phyloP scores from a whole-genome alignment of 2,113 vertebrate species.

The Phylloscopus trochilus region DNA sequence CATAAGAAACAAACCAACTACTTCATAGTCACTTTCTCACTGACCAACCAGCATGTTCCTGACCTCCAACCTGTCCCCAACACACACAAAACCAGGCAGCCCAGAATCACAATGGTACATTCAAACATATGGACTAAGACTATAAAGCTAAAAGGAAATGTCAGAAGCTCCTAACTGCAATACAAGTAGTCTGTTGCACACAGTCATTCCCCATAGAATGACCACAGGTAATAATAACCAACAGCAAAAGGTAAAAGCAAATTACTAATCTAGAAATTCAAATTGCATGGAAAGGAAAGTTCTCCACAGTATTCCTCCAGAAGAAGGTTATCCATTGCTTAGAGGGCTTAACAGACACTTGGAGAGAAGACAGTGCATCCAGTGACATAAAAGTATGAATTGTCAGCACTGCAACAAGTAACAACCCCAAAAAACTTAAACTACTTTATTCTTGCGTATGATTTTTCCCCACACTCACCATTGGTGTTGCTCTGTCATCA shows the following conservation, averaged over 20 bases:
- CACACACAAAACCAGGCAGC: neutral
- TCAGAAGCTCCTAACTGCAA: neutral
- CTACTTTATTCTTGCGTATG: neutral
- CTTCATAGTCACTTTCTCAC: neutral
- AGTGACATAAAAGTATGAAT: neutral
- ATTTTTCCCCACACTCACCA: neutral
- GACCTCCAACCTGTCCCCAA: neutral
- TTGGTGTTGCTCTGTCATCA: neutral
- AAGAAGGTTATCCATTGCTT: neutral
- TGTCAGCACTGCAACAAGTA: neutral
- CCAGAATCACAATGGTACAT: neutral
- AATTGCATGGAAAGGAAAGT: neutral
- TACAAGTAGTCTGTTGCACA: neutral
- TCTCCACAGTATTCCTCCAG: neutral
- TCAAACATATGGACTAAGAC: neutral
- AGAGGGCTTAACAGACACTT: neutral
- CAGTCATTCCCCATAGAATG: neutral
- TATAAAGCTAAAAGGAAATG: neutral
- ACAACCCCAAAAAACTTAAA: neutral
- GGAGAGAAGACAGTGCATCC: neutral
- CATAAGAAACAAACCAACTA: neutral
- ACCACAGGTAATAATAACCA: neutral
- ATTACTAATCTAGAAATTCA: neutral
- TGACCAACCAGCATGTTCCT: accelerated
- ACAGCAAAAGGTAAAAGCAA: neutral